These are phyloP conservation scores for Axis porcinus DNA, from an alignment of 2,113 vertebrate genomes.

Conservation along the genomic window DNA sequence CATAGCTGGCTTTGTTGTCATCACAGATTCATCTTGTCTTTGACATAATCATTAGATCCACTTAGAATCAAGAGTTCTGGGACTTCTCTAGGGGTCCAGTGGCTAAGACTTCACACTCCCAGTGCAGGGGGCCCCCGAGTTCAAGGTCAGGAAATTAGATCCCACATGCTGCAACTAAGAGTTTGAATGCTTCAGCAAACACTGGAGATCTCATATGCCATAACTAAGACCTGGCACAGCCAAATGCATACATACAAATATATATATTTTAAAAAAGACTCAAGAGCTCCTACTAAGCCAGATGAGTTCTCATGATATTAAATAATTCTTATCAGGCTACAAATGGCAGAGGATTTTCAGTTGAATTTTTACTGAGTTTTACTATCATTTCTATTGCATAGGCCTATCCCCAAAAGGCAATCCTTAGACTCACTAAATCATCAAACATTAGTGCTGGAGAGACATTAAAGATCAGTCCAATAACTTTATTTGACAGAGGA, in stretches of 20 bases:
- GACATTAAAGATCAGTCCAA: neutral
- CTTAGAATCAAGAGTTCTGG: neutral
- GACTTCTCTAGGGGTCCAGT: neutral
- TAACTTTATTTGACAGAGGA: neutral
- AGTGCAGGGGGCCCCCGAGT: neutral
- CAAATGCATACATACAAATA: neutral
- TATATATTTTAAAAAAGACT: neutral
- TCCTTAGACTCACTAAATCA: neutral
- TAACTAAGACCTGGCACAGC: neutral
- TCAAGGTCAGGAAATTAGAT: neutral
- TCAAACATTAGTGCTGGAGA: neutral
- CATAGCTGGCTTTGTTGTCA: neutral
- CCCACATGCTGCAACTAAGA: neutral
- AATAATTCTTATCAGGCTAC: neutral
- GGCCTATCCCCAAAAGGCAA: neutral
- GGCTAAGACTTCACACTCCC: neutral
- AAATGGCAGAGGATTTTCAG: neutral
- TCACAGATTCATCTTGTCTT: constrained; percentile 50
- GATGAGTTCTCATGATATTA: neutral
- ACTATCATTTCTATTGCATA: neutral
- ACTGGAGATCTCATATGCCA: neutral
- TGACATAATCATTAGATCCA: constrained; percentile 20
- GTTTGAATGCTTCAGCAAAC: neutral
- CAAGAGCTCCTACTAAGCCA: neutral
- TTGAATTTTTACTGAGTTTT: neutral